Evolutionary conservation across 2,113 vertebrate species (phyloP).

Genomic region (mouse (Mus musculus)): GRCm39 chr7:97304501-97305000

Average conservation of each 20-base stretch:
- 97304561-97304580: neutral
- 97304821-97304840: neutral
- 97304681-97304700: too few relatives aligned
- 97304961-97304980: neutral
- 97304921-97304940: neutral
- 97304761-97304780: too few relatives aligned
- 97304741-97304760: too few relatives aligned
- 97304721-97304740: too few relatives aligned
- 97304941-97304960: neutral
- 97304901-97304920: neutral
- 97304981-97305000: neutral
- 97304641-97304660: too few relatives aligned
- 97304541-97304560: neutral
- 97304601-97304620: neutral
- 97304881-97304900: neutral
- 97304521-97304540: neutral
- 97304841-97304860: neutral
- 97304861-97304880: too few relatives aligned
- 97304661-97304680: too few relatives aligned
- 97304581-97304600: neutral
- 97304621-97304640: neutral
- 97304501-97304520: neutral
- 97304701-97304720: too few relatives aligned
- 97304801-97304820: too few relatives aligned
- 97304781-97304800: too few relatives aligned